Base-by-base conservation (phyloP, 1,140 invertebrate species). In the Drosophila lacertosa region DNA sequence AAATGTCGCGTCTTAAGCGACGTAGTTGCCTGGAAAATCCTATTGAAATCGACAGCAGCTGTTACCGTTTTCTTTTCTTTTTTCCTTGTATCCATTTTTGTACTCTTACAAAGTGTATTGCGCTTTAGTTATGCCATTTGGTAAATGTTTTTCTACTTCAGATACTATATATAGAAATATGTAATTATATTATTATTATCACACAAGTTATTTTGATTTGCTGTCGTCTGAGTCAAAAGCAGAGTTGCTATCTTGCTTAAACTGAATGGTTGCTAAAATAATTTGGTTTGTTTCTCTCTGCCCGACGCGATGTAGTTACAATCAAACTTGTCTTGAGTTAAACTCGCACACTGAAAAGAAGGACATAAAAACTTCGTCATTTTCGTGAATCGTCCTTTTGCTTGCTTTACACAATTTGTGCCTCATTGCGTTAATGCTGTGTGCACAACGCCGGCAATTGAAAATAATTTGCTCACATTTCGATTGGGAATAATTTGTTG, bases 1-100 rank as follows among this genome's bases (percentile, higher is more conserved):
- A 84, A 84, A 80, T 86, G 81, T 80, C 76, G 53, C 81, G 48
- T 80, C 77, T 84, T 80, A 84, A 74, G 64, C 64, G 67, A 69
- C 67, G 68, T 74, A 86, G 81, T 84, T 84, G 81, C 54, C 74
- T 80, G 81, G 76, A 84, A 84, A 84, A 80, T 84, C 66, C 55
- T 74, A 80, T 59, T 59, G 54, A 55, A 59, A 70, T 60, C 42
- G 64, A 53, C 78, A 77, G 79, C 70, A 82, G 79, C 74, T 74
- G 67, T 65, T 57, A 13, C 22, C 37, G 32, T 44, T 70, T 69
- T 29, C 40, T 10, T 5, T 15, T 10, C 20, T n/a, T 1, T 20
- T 9, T 20, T 10, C 6, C 24, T 37, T 5, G 20, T 26, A 37
- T 29, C 0, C 15, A 16, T 22, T 50, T n/a, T 9, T 5, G n/a